These are phyloP conservation scores for Brachionus calyciflorus DNA, from an alignment of 1,140 invertebrate species.

Conservation along the genomic window DNA sequence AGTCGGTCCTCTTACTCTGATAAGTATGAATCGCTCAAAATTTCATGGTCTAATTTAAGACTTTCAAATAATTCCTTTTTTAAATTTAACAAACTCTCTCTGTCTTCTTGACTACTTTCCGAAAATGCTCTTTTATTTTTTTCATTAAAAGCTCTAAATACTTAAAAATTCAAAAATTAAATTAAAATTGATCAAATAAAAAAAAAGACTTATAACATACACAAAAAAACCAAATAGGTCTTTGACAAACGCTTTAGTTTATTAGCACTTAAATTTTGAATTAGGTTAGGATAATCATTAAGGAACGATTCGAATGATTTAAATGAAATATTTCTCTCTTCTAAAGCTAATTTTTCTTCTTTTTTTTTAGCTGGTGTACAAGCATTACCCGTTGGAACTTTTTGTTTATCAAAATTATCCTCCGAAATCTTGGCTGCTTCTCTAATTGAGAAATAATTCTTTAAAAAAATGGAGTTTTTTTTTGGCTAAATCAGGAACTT, in stretches of 20 bases:
- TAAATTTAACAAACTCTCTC: neutral
- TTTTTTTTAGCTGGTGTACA: neutral
- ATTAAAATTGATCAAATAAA: neutral
- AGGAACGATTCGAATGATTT: neutral
- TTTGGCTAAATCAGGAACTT: conserved; percentile 58
- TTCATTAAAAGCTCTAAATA: conserved; percentile 24
- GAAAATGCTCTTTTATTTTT: neutral
- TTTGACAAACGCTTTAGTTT: conserved; percentile 33
- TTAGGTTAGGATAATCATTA: neutral
- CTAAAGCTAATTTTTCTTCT: conserved; percentile 10
- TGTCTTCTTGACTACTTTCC: neutral
- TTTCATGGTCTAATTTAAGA: conserved; percentile 14
- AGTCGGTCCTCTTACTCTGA: neutral
- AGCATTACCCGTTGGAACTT: neutral
- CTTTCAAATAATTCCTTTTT: conserved; percentile 1
- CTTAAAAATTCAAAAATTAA: neutral
- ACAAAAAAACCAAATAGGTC: neutral
- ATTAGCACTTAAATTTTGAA: conserved; percentile 6
- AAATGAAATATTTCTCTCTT: neutral
- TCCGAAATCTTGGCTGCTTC: conserved; percentile 29
- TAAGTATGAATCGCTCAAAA: neutral
- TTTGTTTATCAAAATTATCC: conserved; percentile 24
- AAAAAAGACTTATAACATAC: neutral
- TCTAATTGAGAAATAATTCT: neutral
- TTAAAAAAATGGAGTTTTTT: neutral